phyloP scores from a whole-genome alignment of 2,113 vertebrate genomes.

The Micromys minutus region DNA sequence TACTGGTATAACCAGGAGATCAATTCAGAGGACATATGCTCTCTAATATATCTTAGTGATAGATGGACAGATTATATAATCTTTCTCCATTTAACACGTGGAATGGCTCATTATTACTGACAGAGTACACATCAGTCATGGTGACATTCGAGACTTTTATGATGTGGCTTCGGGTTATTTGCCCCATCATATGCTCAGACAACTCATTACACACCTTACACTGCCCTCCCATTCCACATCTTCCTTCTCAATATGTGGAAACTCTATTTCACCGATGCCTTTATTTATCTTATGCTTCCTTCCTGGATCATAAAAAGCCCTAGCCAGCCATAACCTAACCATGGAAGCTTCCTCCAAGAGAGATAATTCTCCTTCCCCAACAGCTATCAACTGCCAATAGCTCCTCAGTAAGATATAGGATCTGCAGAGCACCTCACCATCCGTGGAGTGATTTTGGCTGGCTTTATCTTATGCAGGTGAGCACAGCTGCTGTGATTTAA shows the following conservation, averaged over 20 bases:
- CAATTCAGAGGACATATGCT: not conserved
- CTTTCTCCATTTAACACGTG: not conserved
- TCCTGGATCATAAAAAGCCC: not conserved
- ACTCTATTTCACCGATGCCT: not conserved
- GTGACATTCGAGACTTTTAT: not conserved
- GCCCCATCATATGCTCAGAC: not conserved
- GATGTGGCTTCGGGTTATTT: slow-evolving; percentile 7
- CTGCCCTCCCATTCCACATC: not conserved
- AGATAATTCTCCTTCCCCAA: not conserved
- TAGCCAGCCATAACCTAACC: not conserved
- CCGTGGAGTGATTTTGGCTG: not conserved
- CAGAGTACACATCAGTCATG: slow-evolving; percentile 2
- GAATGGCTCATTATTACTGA: not conserved
- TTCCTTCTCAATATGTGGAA: not conserved
- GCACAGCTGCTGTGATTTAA: not conserved
- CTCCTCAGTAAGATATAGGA: not conserved
- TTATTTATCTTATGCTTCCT: not conserved
- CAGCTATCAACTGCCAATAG: not conserved
- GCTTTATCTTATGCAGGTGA: not conserved
- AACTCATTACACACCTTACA: not conserved
- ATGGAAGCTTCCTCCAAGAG: no score
- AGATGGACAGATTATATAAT: not conserved
- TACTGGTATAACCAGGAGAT: not conserved
- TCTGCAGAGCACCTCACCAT: no score
- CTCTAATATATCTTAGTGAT: not conserved